A percentile compares a stretch with the other conserved stretches of the same genome.
Conservation (phyloP, 92 coral and sea anemone genomes). For the Micromussa lordhowensis region DNA sequence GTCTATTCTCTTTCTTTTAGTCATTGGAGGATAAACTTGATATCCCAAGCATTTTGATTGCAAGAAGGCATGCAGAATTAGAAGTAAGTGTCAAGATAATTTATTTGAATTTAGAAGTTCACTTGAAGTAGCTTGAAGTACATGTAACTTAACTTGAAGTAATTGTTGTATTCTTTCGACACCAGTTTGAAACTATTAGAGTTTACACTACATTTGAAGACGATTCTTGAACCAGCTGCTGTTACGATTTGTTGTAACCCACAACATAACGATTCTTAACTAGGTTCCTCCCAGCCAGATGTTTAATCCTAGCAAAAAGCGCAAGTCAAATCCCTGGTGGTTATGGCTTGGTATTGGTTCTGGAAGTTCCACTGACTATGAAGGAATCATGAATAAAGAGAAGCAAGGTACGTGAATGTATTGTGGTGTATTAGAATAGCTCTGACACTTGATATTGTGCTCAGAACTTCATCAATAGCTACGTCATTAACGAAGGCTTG, state of each 20-base stretch:
- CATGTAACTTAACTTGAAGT: too few relatives aligned
- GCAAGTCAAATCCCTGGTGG: constrained; percentile 62
- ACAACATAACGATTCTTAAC: neutral
- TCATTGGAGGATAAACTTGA: constrained; percentile 89
- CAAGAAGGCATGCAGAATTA: constrained; percentile 88
- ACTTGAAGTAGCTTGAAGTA: too few relatives aligned
- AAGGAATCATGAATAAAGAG: neutral
- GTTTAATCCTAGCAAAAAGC: constrained; percentile 14
- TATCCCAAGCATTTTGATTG: constrained; percentile 89
- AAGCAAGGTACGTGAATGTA: neutral
- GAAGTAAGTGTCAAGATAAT: constrained; percentile 66
- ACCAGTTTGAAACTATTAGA: too few relatives aligned
- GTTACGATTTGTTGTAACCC: neutral
- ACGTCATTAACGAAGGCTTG: too few relatives aligned
- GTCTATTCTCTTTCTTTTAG: constrained; percentile 14
- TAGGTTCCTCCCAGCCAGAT: constrained; percentile 43
- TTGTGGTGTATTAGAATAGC: neutral
- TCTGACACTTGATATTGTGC: too few relatives aligned
- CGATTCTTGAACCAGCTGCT: neutral
- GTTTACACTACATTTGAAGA: too few relatives aligned
- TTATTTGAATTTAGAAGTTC: neutral
- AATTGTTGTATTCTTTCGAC: too few relatives aligned
- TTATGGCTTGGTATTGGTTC: constrained; percentile 70
- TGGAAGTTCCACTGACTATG: constrained; percentile 29
- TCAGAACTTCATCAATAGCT: too few relatives aligned